A percentile compares a stretch with the other conserved stretches of the same genome.
phyloP scores from a whole-genome alignment of 1,140 invertebrate species.

The Meloidogyne floridensis region DNA sequence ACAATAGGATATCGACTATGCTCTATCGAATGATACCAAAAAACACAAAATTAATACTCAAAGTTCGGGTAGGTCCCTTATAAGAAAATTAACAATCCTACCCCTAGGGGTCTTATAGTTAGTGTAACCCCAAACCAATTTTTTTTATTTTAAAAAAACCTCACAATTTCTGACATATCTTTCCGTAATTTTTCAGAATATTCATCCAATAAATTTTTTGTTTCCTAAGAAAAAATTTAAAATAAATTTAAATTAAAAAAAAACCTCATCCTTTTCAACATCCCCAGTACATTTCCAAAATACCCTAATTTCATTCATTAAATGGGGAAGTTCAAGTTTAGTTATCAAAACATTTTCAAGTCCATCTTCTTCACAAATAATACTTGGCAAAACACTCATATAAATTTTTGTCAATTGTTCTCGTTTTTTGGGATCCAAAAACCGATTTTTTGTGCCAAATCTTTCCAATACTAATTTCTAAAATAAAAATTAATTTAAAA shows the following conservation, averaged over 20 bases:
- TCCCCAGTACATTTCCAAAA: conserved; percentile 45
- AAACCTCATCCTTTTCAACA: conserved; percentile 29
- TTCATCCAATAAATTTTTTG: conserved; percentile 26
- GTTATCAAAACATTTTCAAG: conserved; percentile 36
- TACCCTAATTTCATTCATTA: conserved; percentile 41
- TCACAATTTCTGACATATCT: conserved; percentile 18
- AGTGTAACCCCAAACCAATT: too few relatives aligned
- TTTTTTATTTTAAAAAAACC: not conserved
- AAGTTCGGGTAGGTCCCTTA: too few relatives aligned
- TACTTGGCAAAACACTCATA: conserved; percentile 26
- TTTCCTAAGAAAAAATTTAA: conserved; percentile 34
- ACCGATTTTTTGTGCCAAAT: conserved; percentile 24
- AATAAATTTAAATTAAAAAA: conserved; percentile 1
- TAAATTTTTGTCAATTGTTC: conserved; percentile 44
- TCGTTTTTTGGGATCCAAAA: conserved; percentile 49
- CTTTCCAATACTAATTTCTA: conserved; percentile 37
- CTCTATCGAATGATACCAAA: too few relatives aligned
- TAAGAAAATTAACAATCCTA: too few relatives aligned
- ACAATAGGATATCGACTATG: too few relatives aligned
- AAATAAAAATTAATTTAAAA: not conserved
- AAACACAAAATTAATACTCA: too few relatives aligned
- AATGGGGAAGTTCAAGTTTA: conserved; percentile 45
- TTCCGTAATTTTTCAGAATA: conserved; percentile 18
- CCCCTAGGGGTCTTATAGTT: too few relatives aligned
- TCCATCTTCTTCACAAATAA: conserved; percentile 35